These are phyloP conservation scores for Drosophila tsacasi DNA, from an alignment of 1,140 invertebrate genomes.

Conservation along the genomic window DNA sequence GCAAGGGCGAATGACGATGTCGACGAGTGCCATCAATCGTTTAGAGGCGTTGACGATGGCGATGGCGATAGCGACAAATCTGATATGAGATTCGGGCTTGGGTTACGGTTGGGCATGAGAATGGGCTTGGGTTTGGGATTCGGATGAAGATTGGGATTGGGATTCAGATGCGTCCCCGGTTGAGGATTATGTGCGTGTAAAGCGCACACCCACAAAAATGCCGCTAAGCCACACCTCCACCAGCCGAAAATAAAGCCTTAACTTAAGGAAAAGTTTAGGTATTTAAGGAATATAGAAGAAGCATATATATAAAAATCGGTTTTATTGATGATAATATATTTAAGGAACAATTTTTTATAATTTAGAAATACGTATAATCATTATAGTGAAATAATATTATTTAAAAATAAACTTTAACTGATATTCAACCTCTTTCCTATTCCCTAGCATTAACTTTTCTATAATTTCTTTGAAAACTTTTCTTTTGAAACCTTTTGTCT, in stretches of 20 bases:
- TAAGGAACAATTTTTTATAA: too few species aligned
- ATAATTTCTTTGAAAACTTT: too few species aligned
- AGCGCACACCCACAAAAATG: conserved; percentile 71
- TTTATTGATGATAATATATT: too few species aligned
- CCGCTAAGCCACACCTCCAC: not conserved
- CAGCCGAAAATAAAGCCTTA: not conserved
- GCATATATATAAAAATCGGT: too few species aligned
- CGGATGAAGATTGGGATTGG: conserved; percentile 20
- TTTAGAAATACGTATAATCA: not conserved
- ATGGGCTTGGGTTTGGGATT: conserved; percentile 41
- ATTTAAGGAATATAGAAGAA: not conserved
- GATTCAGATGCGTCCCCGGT: conserved; percentile 69
- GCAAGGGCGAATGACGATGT: conserved; percentile 23
- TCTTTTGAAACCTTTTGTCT: not conserved
- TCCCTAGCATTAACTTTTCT: not conserved
- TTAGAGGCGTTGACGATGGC: conserved; percentile 57
- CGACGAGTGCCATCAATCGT: conserved; percentile 74
- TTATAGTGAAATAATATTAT: not conserved
- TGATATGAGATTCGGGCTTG: conserved; percentile 67
- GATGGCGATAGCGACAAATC: conserved; percentile 70
- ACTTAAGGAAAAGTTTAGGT: not conserved
- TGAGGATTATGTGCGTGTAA: conserved; percentile 69
- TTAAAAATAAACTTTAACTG: not conserved
- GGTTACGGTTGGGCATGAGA: conserved; percentile 19
- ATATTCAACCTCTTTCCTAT: not conserved